A percentile compares a stretch with the other conserved stretches of the same genome.
Evolutionary conservation across 2,888 invertebrate species (phyloP).

Genomic region (Thera obeliscata): DNA sequence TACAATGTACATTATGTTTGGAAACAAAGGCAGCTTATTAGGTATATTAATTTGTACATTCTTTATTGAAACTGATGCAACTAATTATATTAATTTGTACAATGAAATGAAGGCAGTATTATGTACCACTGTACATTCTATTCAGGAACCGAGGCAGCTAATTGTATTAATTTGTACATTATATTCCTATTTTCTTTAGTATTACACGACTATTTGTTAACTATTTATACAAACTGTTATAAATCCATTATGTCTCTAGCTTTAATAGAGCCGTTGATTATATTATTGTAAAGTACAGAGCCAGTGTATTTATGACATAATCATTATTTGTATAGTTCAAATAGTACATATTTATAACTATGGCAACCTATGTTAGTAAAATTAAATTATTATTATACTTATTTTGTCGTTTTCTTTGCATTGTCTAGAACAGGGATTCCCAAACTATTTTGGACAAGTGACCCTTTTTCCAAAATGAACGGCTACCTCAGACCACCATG

Average conservation of each 20-base stretch:
- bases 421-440: not conserved
- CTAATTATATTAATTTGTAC: conserved; percentile 14
- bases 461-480: no score
- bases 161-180: conserved; percentile 70
- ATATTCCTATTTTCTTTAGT: conserved; percentile 77
- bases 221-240: conserved; percentile 81
- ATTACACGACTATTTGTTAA: conserved; percentile 79
- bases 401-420: conserved; percentile 25
- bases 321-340: conserved; percentile 84
- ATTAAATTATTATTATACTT: conserved; percentile 79
- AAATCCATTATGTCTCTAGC: conserved; percentile 76
- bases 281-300: conserved; percentile 82
- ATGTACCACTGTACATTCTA: not conserved
- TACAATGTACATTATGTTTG: conserved; percentile 35
- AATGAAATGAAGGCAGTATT: not conserved
- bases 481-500: no score
- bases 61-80: not conserved
- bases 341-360: conserved; percentile 79
- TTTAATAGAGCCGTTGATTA: conserved; percentile 80
- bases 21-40: not conserved
- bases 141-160: conserved; percentile 7
- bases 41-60: not conserved
- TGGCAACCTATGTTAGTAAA: conserved; percentile 76
- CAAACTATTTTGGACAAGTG: no score
- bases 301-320: conserved; percentile 83